phyloP scores from a whole-genome alignment of 2,797 vertebrate genomes.

The Okamejei kenojei region DNA sequence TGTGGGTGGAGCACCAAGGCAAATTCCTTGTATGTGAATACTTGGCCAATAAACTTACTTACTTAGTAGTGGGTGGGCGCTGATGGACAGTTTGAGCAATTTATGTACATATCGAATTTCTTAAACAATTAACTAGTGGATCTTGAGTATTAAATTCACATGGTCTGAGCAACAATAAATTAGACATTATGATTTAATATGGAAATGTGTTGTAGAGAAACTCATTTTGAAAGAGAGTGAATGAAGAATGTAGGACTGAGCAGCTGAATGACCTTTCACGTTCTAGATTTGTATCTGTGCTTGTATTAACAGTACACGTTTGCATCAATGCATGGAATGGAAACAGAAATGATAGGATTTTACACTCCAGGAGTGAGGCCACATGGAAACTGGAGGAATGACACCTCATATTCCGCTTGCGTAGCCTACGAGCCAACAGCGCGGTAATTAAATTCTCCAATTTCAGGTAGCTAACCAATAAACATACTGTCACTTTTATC shows the following conservation, averaged over 20 bases:
- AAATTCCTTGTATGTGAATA: too few species aligned
- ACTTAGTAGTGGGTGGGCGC: background rate
- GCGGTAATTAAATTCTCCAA: too few species aligned
- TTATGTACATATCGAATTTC: background rate
- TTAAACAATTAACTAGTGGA: background rate
- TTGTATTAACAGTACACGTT: background rate
- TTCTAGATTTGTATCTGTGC: background rate
- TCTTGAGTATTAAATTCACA: background rate
- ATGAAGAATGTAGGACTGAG: background rate
- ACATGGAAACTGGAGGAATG: too few species aligned
- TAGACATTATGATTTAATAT: background rate
- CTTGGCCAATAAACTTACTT: too few species aligned
- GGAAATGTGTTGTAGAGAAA: background rate
- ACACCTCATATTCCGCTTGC: too few species aligned
- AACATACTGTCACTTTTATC: too few species aligned
- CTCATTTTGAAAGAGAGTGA: background rate
- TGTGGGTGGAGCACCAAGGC: too few species aligned
- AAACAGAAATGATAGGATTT: background rate
- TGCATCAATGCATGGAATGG: background rate
- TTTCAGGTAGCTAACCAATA: too few species aligned
- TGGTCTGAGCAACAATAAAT: background rate
- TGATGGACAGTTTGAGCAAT: background rate
- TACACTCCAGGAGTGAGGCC: background rate
- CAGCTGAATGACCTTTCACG: background rate
- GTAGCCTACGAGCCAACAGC: too few species aligned